Evolutionary conservation across 1,140 invertebrate species (phyloP).

Genomic region (Calephelis virginiensis): DNA sequence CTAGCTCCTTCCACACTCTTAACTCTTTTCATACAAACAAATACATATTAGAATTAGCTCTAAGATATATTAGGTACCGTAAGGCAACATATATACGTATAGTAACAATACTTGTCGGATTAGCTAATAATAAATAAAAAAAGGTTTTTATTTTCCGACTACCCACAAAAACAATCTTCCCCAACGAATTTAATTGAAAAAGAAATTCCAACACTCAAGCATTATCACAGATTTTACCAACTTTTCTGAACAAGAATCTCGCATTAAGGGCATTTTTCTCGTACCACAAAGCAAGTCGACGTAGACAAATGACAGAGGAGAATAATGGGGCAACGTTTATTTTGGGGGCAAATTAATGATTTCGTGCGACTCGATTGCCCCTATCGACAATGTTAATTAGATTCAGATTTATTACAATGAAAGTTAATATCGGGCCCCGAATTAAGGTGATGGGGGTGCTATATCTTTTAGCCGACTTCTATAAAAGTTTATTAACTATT

Average conservation of each 20-base stretch:
- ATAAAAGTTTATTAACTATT: too few relatives aligned
- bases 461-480: neutral
- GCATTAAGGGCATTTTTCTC: slow-evolving; percentile 5
- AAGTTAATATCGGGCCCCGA: slow-evolving; percentile 3
- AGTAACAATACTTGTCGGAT: too few relatives aligned
- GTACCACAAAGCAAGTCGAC: slow-evolving; percentile 32
- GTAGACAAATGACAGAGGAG: slow-evolving; percentile 45
- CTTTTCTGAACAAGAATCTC: slow-evolving; percentile 1
- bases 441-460: neutral
- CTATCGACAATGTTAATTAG: slow-evolving; percentile 31
- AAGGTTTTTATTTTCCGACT: neutral
- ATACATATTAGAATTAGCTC: too few relatives aligned
- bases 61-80: too few relatives aligned
- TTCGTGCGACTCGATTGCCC: slow-evolving; percentile 25
- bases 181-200: slow-evolving; percentile 5
- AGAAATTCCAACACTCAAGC: slow-evolving; percentile 7
- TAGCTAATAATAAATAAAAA: too few relatives aligned
- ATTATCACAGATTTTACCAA: slow-evolving; percentile 4
- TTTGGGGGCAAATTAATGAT: slow-evolving; percentile 52
- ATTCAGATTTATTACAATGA: slow-evolving; percentile 20
- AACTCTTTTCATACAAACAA: too few relatives aligned
- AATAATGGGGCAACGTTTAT: slow-evolving; percentile 55
- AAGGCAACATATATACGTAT: too few relatives aligned
- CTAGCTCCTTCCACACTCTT: too few relatives aligned
- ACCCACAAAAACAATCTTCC: slow-evolving; percentile 1